Base-by-base conservation (phyloP, 1,140 invertebrate species). In the Antheraea pernyi region DNA sequence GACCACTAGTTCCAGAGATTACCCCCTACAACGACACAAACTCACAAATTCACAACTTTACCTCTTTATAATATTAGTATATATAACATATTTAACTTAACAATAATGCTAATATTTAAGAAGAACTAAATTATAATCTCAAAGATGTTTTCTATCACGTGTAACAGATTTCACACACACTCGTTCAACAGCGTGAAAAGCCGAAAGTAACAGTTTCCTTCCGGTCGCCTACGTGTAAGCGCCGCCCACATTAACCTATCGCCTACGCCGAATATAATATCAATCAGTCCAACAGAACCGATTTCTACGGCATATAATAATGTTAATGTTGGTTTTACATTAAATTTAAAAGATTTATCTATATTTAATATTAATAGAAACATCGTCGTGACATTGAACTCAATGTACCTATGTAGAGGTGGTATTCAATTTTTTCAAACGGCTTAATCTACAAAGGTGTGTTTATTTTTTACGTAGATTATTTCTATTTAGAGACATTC, bases 171-270 rank as follows among this genome's bases (percentile, higher is more conserved):
- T 65, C 46, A 53, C 46, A 16, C 1, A 10, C 0, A 13, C 1
- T 53, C 16, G 46, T 6, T 16, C 0, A 53, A 53, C 16, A 2
- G 3, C 46, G 18, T 65, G 64, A 48, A 48, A 65, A 65, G 39
- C 37, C 76, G 71, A 83, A 81, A 82, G 76, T 75, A 80, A 81
- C 71, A 74, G 73, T 76, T 91, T 86, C 84, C 89, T 91, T 91
- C 89, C 89, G 87, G 86, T 71, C 85, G 79, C 87, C 89, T 80
- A 91, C 88, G 79, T 75, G 68, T 80, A 89, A 86, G 79, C 76
- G 69, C 71, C 78, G 82, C 79, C 76, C 85, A 74, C 77, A 53
- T 68, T 7, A 61, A 65, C 65, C 72, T 69, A 72, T 68, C 80
- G 77, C 83, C 85, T 71, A 75, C 82, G 79, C 80, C 66, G 18